Evolutionary conservation across 2,797 vertebrate genomes (phyloP), one percentile per base, ranked within the genome.

Genomic region (Acanthiza pusilla): DNA sequence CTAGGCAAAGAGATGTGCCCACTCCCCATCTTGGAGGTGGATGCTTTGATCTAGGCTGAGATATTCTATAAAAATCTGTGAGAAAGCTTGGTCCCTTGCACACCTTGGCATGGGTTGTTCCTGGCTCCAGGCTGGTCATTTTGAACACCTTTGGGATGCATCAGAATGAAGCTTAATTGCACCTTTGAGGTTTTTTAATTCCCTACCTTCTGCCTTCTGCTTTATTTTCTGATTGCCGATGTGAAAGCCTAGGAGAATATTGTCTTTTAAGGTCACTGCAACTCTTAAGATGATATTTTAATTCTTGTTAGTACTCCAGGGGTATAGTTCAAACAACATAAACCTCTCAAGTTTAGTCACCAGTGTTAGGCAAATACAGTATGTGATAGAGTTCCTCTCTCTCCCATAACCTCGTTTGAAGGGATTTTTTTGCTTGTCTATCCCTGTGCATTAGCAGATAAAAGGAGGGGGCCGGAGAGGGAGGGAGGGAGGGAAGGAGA

Each of bases 341-440:
- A 95, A 84, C 74, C 70, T 93, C 80, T 89, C 34, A 61, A 75
- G 71, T 96, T 93, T 50, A 86, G 61, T 89, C 78, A 70, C 78
- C 66, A 38, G 77, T 45, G 57, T 93, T 87, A 93, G 40, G 80
- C 84, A 92, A 92, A 95, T 86, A 73, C 30, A 61, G n/a, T 36
- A 65, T 89, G 85, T 67, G 81, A 62, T 70, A 68, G 80, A 94
- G 83, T 66, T 70, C 82, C 79, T 95, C 2, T 81, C 58, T 94
- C 85, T 94, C 79, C 51, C 58, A 32, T 88, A 93, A 74, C 92
- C 91, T 94, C 91, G 79, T 96, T 95, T 85, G 72, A 92, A 92
- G 74, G 91, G 68, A 91, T 96, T 96, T 97, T 92, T 96, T 94
- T 93, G 47, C 88, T 81, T 57, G 21, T 85, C 82, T 92, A 16